A percentile compares a stretch with the other conserved stretches of the same genome.
These are phyloP conservation scores for Panagrolaimus sp. DNA, from an alignment of 1,140 invertebrate genomes.

Conservation along the genomic window DNA sequence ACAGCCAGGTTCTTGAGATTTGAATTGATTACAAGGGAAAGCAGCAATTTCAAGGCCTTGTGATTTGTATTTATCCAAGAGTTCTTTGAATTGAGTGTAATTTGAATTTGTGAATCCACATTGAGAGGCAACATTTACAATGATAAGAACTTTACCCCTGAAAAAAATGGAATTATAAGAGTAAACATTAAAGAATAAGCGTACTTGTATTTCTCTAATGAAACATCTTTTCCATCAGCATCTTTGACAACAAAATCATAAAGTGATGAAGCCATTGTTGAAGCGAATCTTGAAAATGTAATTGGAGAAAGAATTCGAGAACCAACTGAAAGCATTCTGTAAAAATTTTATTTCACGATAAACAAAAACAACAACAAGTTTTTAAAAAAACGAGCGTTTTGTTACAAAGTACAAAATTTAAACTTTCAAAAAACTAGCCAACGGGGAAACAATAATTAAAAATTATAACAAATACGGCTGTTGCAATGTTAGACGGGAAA, in stretches of 20 bases:
- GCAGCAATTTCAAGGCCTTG: conserved; percentile 48
- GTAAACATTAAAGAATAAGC: conserved; percentile 17
- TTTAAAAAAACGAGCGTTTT: too few relatives aligned
- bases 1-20: conserved; percentile 46
- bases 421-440: too few relatives aligned
- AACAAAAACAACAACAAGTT: too few relatives aligned
- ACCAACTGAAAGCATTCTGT: background rate
- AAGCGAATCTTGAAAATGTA: conserved; percentile 9
- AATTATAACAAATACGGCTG: too few relatives aligned
- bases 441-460: too few relatives aligned
- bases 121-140: conserved; percentile 45
- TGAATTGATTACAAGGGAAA: conserved; percentile 55
- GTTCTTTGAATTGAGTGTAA: conserved; percentile 50
- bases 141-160: conserved; percentile 45
- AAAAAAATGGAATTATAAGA: conserved; percentile 49
- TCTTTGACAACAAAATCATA: conserved; percentile 63
- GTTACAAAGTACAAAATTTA: too few relatives aligned
- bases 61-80: conserved; percentile 48
- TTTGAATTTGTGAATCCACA: conserved; percentile 51
- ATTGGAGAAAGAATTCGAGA: background rate
- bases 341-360: background rate
- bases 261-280: conserved; percentile 27
- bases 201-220: conserved; percentile 64
- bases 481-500: too few relatives aligned
- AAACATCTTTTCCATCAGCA: conserved; percentile 63